phyloP scores from a whole-genome alignment of 23 tunicate species.

The Halocynthia aurantium region DNA sequence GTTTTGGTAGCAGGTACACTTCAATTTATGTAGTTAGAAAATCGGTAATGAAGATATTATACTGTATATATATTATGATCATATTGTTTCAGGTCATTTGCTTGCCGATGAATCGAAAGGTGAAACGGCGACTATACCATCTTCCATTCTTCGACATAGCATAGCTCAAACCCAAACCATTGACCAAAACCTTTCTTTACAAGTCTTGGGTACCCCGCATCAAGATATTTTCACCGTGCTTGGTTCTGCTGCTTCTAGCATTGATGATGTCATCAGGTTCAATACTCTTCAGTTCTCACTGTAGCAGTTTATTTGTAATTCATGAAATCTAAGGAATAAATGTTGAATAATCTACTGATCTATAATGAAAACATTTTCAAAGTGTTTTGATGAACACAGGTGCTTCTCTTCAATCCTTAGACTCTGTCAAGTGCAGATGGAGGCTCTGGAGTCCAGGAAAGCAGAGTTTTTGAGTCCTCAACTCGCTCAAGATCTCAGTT shows the following conservation, averaged over 20 bases:
- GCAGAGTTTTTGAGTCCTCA: constrained; percentile 54
- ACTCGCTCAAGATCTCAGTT: constrained; percentile 47
- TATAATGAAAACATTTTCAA: too few species aligned
- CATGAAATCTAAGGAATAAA: too few species aligned
- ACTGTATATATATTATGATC: neutral
- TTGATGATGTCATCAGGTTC: constrained; percentile 33
- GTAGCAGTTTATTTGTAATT: too few species aligned
- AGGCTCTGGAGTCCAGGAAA: constrained; percentile 8
- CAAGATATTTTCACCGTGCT: constrained; percentile 21
- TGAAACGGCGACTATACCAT: constrained; percentile 56
- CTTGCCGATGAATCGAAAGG: constrained; percentile 67
- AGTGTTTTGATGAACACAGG: neutral
- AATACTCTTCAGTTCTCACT: too few species aligned
- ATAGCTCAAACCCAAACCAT: constrained; percentile 37
- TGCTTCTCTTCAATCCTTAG: constrained; percentile 26
- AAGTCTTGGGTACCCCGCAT: constrained; percentile 58
- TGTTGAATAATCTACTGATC: too few species aligned
- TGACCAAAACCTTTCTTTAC: constrained; percentile 37
- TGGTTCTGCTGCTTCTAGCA: neutral
- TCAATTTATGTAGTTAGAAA: too few species aligned
- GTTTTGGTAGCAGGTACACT: constrained; percentile 35
- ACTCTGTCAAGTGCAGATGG: constrained; percentile 30
- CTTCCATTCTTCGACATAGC: constrained; percentile 36
- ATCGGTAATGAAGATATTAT: neutral
- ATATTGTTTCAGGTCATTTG: constrained; percentile 33